phyloP scores from a whole-genome alignment of 2,113 vertebrate genomes.

The Anthoscopus minutus region DNA sequence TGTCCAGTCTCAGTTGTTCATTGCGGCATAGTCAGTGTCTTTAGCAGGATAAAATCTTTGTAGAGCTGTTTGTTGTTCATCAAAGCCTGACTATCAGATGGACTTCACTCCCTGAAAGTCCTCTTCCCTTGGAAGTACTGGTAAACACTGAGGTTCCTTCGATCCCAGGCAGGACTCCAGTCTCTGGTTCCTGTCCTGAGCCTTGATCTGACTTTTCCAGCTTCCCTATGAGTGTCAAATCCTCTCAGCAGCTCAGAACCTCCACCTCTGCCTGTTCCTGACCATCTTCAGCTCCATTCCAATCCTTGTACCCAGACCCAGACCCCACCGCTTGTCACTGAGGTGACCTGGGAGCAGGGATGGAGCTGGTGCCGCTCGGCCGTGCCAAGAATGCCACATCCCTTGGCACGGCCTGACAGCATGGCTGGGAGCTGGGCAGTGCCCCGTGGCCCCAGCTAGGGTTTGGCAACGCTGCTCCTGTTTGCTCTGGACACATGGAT shows the following conservation, averaged over 20 bases:
- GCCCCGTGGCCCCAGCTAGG: neutral
- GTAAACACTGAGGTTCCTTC: neutral
- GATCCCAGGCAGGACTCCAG: neutral
- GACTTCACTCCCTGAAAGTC: constrained; percentile 34
- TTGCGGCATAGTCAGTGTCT: neutral
- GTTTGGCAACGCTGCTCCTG: constrained; percentile 19
- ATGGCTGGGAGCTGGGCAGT: neutral
- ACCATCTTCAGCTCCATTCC: neutral
- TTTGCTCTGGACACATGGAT: constrained; percentile 28
- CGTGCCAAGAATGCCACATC: fast-evolving
- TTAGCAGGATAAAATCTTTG: neutral
- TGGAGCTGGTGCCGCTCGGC: neutral
- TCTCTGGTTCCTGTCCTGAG: neutral
- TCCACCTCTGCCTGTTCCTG: neutral
- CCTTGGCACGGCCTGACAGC: neutral
- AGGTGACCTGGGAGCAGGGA: neutral
- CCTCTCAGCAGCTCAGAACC: neutral
- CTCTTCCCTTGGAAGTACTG: neutral
- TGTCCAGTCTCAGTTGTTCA: neutral
- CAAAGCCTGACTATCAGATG: neutral
- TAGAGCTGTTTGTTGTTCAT: neutral
- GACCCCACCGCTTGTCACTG: fast-evolving
- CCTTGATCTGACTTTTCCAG: neutral
- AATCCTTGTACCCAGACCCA: neutral
- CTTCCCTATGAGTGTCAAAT: neutral